These are phyloP conservation scores for Trissolcus basalis DNA, from an alignment of 1,140 invertebrate genomes.

Conservation along the genomic window DNA sequence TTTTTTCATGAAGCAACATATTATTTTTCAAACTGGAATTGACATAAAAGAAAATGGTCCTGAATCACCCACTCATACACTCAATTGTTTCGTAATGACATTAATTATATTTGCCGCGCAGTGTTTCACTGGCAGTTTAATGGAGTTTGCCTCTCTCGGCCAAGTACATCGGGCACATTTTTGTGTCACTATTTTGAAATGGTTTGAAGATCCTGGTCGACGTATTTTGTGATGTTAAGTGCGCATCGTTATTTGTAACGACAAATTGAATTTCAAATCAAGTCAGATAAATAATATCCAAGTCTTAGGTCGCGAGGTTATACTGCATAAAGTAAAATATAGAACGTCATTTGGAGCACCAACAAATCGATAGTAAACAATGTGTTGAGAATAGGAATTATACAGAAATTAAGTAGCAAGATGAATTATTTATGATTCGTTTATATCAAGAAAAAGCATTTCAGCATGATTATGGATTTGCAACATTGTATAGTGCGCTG, in stretches of 20 bases:
- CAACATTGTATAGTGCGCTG: too few species aligned
- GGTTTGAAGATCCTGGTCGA: constrained; percentile 6
- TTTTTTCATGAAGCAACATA: too few species aligned
- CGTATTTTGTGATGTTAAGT: constrained; percentile 15
- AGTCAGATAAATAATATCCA: constrained; percentile 8
- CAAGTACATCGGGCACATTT: constrained; percentile 10
- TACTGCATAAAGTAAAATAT: constrained; percentile 8
- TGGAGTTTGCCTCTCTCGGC: constrained; percentile 17
- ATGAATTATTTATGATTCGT: too few species aligned
- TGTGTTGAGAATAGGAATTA: too few species aligned
- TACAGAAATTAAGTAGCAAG: too few species aligned
- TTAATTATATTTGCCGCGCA: constrained; percentile 31
- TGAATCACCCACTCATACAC: not conserved
- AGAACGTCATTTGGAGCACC: not conserved
- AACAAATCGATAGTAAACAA: too few species aligned
- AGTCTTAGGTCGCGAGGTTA: constrained; percentile 6
- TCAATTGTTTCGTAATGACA: constrained; percentile 31
- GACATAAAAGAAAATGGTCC: too few species aligned
- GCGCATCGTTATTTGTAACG: constrained; percentile 1
- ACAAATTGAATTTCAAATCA: constrained; percentile 21
- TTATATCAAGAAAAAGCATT: too few species aligned
- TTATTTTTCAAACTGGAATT: too few species aligned
- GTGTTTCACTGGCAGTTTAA: constrained; percentile 28
- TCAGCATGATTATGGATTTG: too few species aligned
- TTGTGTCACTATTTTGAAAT: constrained; percentile 10